phyloP scores from a whole-genome alignment of 2,113 vertebrate species.

The Urocitellus parryii region DNA sequence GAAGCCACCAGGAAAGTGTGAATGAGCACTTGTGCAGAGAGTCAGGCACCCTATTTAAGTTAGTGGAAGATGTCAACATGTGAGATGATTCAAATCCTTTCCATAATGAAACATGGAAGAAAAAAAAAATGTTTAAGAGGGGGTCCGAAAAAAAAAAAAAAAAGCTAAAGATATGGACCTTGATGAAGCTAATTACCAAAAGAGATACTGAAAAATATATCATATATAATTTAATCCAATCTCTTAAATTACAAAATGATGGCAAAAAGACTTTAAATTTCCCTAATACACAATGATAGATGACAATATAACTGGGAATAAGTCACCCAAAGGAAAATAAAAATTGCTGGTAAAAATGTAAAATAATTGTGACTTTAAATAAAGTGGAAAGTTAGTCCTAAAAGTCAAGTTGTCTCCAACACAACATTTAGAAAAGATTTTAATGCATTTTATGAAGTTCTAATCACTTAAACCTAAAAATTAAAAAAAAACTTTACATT shows the following conservation, averaged over 20 bases:
- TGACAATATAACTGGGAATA: conserved; percentile 35
- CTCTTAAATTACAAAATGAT: neutral
- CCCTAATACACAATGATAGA: conserved; percentile 9
- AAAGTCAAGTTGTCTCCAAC: conserved; percentile 38
- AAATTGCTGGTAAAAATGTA: conserved; percentile 51
- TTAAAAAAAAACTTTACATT: neutral
- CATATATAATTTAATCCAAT: conserved; percentile 31
- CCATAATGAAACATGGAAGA: conserved; percentile 19
- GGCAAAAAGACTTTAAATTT: conserved; percentile 51
- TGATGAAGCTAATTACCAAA: conserved; percentile 18
- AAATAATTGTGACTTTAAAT: conserved; percentile 20
- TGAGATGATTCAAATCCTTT: conserved; percentile 47
- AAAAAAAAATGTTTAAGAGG: neutral
- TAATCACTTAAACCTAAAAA: conserved; percentile 36
- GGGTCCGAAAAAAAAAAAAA: neutral
- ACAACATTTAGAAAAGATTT: conserved; percentile 33
- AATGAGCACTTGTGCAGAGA: neutral
- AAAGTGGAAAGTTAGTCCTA: neutral
- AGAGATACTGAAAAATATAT: conserved; percentile 30
- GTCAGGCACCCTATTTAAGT: neutral
- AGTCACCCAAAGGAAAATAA: conserved; percentile 15
- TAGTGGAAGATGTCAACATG: neutral
- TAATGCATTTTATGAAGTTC: conserved; percentile 34
- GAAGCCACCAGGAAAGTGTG: neutral
- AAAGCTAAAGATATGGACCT: conserved; percentile 49